Base-by-base conservation (phyloP, 2,113 vertebrate genomes). In the Lynx canadensis region DNA sequence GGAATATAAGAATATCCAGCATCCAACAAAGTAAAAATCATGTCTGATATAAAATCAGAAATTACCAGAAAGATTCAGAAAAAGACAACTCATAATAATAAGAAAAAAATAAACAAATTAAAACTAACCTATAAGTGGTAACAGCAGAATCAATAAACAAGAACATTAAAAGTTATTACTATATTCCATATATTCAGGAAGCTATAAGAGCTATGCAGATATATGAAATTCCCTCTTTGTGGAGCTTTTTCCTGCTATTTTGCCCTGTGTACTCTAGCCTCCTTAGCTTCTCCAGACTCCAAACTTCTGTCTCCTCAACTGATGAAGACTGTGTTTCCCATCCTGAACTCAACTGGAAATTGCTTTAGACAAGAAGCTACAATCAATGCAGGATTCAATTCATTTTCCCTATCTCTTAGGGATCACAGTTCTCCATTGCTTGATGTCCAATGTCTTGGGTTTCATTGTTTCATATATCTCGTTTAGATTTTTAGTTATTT, bases 1-100 rank as follows among this genome's bases (percentile, higher is more conserved):
- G 16, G 7, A 91, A 87, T 55, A 48, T n/a, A 38, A 81, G 80
- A 85, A 84, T 19, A 84, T 25, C 36, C 4, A 81, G 14, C 38
- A 86, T 63, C 7, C 50, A 81, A 15, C 8, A 85, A 50, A 3
- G 7, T 52, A 89, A 93, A 84, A 85, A 89, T 92, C 8, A 60
- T 63, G 27, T 82, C 25, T 86, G 48, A 68, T 21, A 89, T 89
- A 90, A 90, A 93, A 57, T 68, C 38, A 89, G 11, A 94, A 91
- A 71, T 79, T 57, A 73, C 1, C 5, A 74, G 19, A 92, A 74
- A 89, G 5, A 90, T 69, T 82, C 10, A 76, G 66, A 25, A 87
- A 89, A 86, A 81, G 12, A 71, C 2, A 86, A 85, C 10, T 21
- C 6, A 78, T 19, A 27, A 29, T 73, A 69, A 36, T 29, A 45